Percentiles rank a stretch among this genome's conserved stretches.
These are phyloP conservation scores for Pinctada fucata DNA, from an alignment of 2,888 invertebrate species.

Conservation along the genomic window DNA sequence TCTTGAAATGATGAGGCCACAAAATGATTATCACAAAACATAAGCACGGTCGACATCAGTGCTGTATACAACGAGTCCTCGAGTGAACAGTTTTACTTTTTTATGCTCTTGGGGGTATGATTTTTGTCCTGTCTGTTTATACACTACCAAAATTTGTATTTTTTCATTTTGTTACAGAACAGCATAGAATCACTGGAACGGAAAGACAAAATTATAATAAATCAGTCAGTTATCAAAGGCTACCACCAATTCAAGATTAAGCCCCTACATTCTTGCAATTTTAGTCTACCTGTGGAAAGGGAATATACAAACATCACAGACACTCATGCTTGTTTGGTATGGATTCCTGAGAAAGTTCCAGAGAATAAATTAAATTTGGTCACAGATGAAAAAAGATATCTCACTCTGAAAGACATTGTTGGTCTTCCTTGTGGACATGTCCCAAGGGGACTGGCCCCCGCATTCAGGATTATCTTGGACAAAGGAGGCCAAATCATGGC, in stretches of 20 bases:
- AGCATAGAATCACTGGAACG: neutral
- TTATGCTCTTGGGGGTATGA: too few species aligned
- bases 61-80: too few species aligned
- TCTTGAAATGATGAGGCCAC: too few species aligned
- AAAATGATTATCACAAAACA: too few species aligned
- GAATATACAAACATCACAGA: slow-evolving; percentile 36
- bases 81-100: too few species aligned
- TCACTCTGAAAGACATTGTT: slow-evolving; percentile 15
- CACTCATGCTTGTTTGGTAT: slow-evolving; percentile 30
- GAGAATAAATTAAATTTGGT: neutral
- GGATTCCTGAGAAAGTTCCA: slow-evolving; percentile 23
- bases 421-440: slow-evolving; percentile 34
- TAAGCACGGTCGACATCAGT: too few species aligned
- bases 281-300: slow-evolving; percentile 4
- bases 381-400: slow-evolving; percentile 24
- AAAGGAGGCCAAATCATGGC: neutral
- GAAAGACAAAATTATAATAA: neutral
- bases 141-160: too few species aligned
- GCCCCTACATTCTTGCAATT: neutral
- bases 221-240: neutral
- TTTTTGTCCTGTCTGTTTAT: too few species aligned
- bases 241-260: slow-evolving; percentile 4
- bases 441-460: slow-evolving; percentile 15
- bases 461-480: slow-evolving; percentile 26
- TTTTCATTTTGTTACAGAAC: too few species aligned